A percentile compares a stretch with the other conserved stretches of the same genome.
Evolutionary conservation across 2,797 vertebrate genomes (phyloP).

Genomic region (Sebastolobus alascanus): DNA sequence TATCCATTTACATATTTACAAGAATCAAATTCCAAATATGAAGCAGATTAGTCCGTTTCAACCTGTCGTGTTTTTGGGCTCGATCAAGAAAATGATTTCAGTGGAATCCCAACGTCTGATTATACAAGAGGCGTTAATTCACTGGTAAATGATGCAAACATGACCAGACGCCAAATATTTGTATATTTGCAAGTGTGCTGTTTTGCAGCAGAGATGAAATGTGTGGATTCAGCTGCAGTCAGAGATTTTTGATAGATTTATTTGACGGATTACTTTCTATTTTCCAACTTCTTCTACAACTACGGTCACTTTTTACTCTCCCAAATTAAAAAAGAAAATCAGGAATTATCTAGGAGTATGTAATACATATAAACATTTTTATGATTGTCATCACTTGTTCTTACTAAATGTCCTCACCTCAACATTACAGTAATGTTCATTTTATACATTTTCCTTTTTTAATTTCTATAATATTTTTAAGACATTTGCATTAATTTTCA

Average conservation of each 20-base stretch:
- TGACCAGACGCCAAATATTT: conserved; percentile 21
- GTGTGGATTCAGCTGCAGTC: not conserved
- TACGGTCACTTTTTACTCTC: too few species aligned
- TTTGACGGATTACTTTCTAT: too few species aligned
- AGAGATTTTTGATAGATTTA: not conserved
- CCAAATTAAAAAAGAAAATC: too few species aligned
- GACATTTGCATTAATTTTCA: too few species aligned
- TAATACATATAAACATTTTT: too few species aligned
- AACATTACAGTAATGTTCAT: too few species aligned
- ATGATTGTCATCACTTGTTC: too few species aligned
- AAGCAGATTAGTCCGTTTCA: conserved; percentile 44
- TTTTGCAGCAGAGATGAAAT: not conserved
- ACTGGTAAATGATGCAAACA: conserved; percentile 19
- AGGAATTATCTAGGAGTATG: too few species aligned
- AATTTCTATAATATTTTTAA: too few species aligned
- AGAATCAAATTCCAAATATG: conserved; percentile 46
- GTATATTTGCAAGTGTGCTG: conserved; percentile 11
- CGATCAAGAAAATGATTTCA: conserved; percentile 25
- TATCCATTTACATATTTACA: conserved; percentile 17
- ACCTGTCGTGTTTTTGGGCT: conserved; percentile 23
- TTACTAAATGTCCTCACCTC: too few species aligned
- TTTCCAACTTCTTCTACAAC: too few species aligned
- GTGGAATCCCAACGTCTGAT: conserved; percentile 17
- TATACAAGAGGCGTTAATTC: conserved; percentile 17
- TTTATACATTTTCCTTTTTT: too few species aligned